Percentiles rank a stretch among this genome's conserved stretches.
Conservation (phyloP, 2,888 invertebrate genomes). For the Griposia aprilina region DNA sequence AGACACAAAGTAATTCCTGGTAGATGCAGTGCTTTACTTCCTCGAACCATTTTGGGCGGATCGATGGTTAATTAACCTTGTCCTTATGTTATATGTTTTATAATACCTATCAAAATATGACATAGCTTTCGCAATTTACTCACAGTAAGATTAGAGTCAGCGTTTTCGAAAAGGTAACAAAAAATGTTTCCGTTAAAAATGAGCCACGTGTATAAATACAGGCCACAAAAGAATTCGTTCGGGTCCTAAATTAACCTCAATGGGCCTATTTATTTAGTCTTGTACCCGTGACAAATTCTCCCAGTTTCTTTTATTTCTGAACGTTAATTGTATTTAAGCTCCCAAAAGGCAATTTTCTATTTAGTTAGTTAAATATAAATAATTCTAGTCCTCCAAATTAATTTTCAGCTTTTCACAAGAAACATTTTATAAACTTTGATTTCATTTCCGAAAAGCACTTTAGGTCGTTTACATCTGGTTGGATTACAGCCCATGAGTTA, state of each 20-base stretch:
- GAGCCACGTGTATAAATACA: conserved; percentile 38
- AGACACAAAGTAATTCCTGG: too few relatives aligned
- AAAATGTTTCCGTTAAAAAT: conserved; percentile 42
- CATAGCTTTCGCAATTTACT: conserved; percentile 14
- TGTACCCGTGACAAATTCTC: conserved; percentile 53
- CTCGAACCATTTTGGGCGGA: neutral
- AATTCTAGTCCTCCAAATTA: conserved; percentile 37
- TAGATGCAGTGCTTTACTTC: too few relatives aligned
- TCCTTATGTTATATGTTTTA: too few relatives aligned
- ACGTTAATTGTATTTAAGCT: conserved; percentile 55
- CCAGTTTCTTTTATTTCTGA: conserved; percentile 57
- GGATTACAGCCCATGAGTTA: neutral
- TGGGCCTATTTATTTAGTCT: conserved; percentile 55
- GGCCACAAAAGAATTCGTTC: conserved; percentile 45
- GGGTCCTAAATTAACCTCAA: conserved; percentile 54
- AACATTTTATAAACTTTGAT: conserved; percentile 12
- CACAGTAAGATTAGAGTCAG: conserved; percentile 9
- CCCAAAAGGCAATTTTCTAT: conserved; percentile 43
- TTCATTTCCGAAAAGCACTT: neutral
- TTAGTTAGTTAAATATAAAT: conserved; percentile 46
- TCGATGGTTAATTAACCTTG: neutral
- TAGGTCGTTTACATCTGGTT: neutral
- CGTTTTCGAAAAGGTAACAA: conserved; percentile 22
- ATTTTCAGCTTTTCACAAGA: conserved; percentile 22
- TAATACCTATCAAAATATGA: neutral